phyloP scores from a whole-genome alignment of 2,888 invertebrate genomes.

The Eupithecia tripunctaria region DNA sequence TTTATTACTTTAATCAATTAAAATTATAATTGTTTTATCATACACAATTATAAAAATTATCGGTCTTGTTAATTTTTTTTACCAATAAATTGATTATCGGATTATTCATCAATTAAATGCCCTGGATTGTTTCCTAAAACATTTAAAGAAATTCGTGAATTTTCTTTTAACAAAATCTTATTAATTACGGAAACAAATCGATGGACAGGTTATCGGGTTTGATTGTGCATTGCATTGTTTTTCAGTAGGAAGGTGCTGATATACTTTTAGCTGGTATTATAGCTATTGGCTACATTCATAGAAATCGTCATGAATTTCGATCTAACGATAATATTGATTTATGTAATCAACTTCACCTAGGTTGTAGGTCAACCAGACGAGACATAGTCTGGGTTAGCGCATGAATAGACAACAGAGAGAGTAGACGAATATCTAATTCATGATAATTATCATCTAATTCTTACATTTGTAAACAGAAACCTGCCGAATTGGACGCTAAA shows the following conservation, averaged over 20 bases:
- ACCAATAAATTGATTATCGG: no score
- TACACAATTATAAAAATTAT: no score
- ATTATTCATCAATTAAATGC: no score
- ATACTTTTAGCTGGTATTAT: background rate
- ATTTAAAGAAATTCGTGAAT: no score
- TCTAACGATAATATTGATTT: background rate
- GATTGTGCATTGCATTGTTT: no score
- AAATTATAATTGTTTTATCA: no score
- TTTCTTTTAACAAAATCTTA: no score
- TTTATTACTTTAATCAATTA: no score
- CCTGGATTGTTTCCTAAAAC: no score
- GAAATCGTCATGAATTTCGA: background rate
- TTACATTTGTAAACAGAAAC: background rate
- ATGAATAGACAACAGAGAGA: conserved; percentile 36
- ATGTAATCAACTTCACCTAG: background rate
- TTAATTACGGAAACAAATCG: no score
- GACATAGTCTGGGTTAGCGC: conserved; percentile 31
- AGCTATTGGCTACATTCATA: background rate
- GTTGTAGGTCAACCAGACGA: conserved; percentile 38
- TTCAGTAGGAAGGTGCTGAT: background rate
- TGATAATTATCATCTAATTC: background rate
- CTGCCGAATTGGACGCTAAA: background rate
- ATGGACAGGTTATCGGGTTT: no score
- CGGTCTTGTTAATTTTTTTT: no score
- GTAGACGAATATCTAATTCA: conserved; percentile 29